phyloP scores from a whole-genome alignment of 2,113 vertebrate species.

The Setophaga petechia region DNA sequence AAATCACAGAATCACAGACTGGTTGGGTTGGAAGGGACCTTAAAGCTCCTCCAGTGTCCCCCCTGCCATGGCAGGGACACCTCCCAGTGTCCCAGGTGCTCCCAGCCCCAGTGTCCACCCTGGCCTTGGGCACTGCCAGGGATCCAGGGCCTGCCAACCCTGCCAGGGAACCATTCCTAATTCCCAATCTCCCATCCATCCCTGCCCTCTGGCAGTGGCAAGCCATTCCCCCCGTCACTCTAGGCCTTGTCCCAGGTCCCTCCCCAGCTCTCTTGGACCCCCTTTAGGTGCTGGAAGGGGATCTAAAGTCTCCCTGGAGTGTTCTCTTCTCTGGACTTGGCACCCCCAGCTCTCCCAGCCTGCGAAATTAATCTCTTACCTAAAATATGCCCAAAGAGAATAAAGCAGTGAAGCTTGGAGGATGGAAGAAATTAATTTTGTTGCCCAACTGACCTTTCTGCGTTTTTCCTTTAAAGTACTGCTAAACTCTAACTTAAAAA shows the following conservation, averaged over 20 bases:
- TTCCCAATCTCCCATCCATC: not conserved
- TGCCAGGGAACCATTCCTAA: accelerated
- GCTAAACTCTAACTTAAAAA: not conserved
- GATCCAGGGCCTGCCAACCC: not conserved
- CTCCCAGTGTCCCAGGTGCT: not conserved
- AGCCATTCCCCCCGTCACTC: not conserved
- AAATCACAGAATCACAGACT: not conserved
- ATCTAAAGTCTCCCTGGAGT: not conserved
- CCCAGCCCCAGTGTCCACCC: not conserved
- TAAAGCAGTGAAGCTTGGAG: not conserved
- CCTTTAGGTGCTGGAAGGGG: not conserved
- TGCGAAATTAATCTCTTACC: not conserved
- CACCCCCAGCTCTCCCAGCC: not conserved
- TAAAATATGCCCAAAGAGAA: not conserved
- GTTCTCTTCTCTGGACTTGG: not conserved
- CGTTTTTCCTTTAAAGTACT: not conserved
- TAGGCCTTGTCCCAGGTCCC: not conserved
- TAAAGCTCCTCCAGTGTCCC: accelerated
- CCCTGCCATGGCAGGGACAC: not conserved
- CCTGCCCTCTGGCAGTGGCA: not conserved
- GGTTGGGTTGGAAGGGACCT: not conserved
- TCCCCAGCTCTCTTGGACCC: not conserved
- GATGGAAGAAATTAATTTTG: not conserved
- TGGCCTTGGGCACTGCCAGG: not conserved
- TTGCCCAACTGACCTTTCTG: not conserved